phyloP scores from a whole-genome alignment of 1,140 invertebrate genomes.

The Bombus polaris region DNA sequence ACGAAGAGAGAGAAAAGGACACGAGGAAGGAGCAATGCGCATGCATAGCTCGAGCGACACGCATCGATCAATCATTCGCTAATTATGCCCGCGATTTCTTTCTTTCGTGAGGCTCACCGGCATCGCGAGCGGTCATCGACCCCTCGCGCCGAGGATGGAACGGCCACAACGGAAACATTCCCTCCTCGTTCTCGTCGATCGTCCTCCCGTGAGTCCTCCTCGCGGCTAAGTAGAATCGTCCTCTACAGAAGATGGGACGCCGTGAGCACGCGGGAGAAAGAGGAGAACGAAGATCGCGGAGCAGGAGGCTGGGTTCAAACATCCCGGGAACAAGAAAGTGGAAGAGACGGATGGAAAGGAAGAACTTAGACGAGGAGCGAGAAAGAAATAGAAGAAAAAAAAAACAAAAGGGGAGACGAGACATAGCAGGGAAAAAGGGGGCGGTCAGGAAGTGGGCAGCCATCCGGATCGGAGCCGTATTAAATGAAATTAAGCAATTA shows the following conservation, averaged over 20 bases:
- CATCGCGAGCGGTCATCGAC: constrained; percentile 67
- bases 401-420: constrained; percentile 23
- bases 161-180: constrained; percentile 59
- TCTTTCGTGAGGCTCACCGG: constrained; percentile 71
- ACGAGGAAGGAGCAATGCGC: constrained; percentile 66
- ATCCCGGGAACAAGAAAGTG: constrained; percentile 25
- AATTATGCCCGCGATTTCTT: constrained; percentile 81
- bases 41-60: constrained; percentile 78
- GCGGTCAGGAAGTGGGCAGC: constrained; percentile 54
- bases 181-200: constrained; percentile 48
- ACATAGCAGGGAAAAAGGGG: not conserved
- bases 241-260: constrained; percentile 40
- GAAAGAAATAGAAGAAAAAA: too few species aligned
- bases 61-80: constrained; percentile 82
- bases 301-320: constrained; percentile 11
- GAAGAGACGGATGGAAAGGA: constrained; percentile 29
- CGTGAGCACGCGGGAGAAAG: constrained; percentile 18
- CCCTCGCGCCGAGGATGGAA: constrained; percentile 55
- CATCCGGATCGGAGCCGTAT: constrained; percentile 69
- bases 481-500: constrained; percentile 80
- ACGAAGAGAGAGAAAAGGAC: constrained; percentile 30
- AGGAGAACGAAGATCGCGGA: not conserved
- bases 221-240: constrained; percentile 54
- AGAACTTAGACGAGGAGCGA: constrained; percentile 1
- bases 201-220: constrained; percentile 56